Evolutionary conservation across 2,888 invertebrate species (phyloP).

Genomic region (Allolobophora icterica): DNA sequence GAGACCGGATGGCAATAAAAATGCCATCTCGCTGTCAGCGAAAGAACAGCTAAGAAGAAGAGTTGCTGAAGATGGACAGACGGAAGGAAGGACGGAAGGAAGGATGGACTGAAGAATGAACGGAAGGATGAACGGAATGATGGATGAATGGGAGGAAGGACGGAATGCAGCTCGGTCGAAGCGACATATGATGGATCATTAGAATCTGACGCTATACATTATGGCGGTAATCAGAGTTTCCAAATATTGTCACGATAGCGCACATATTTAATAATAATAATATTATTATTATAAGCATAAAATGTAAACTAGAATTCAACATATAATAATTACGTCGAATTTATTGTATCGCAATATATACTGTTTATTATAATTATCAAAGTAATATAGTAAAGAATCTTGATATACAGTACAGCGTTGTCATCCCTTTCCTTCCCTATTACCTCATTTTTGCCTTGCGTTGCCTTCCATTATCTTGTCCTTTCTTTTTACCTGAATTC

Average conservation of each 20-base stretch:
- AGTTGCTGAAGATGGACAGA: background rate
- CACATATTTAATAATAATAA: too few relatives aligned
- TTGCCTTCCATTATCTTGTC: too few relatives aligned
- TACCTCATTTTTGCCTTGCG: too few relatives aligned
- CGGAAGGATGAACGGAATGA: too few relatives aligned
- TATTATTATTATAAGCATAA: background rate
- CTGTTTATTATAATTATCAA: too few relatives aligned
- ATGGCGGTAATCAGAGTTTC: background rate
- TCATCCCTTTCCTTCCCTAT: too few relatives aligned
- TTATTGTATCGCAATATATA: too few relatives aligned
- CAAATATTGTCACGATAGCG: background rate
- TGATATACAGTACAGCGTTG: too few relatives aligned
- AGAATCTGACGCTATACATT: background rate
- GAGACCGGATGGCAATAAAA: background rate
- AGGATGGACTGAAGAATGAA: background rate
- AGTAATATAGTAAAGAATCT: too few relatives aligned
- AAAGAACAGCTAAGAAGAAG: background rate
- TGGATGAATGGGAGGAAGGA: background rate
- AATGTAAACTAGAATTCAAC: background rate
- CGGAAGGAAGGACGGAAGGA: background rate
- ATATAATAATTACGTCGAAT: background rate
- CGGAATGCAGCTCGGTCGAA: background rate
- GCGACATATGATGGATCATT: background rate
- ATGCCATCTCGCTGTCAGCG: background rate
- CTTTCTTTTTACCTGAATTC: too few relatives aligned